A percentile compares a stretch with the other conserved stretches of the same genome.
phyloP scores from a whole-genome alignment of 2,888 invertebrate species.

The Noctua pronuba region DNA sequence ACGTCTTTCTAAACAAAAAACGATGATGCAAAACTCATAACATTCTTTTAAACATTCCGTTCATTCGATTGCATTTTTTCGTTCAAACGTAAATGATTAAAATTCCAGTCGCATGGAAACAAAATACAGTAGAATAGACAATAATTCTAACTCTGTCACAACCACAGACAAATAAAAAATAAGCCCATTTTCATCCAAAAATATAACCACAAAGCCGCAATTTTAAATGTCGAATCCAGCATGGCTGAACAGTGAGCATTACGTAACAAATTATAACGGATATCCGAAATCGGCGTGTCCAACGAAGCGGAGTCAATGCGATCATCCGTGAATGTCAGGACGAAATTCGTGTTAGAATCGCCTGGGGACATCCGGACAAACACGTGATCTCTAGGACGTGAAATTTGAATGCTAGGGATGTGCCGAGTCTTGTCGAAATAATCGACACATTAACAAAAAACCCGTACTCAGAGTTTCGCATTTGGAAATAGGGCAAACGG shows the following conservation, averaged over 20 bases:
- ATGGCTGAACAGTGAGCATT: conserved; percentile 43
- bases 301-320: conserved; percentile 66
- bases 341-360: conserved; percentile 61
- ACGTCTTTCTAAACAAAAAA: conserved; percentile 50
- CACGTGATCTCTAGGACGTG: conserved; percentile 43
- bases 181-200: conserved; percentile 51
- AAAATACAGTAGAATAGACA: conserved; percentile 29
- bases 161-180: conserved; percentile 52
- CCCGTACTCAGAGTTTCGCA: not conserved
- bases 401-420: conserved; percentile 35
- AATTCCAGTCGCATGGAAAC: conserved; percentile 40
- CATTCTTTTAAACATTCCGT: conserved; percentile 17
- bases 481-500: conserved; percentile 33
- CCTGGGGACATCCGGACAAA: conserved; percentile 57
- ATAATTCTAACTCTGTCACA: conserved; percentile 49
- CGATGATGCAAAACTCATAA: conserved; percentile 41
- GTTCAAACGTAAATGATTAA: conserved; percentile 27
- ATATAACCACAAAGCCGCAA: conserved; percentile 51
- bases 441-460: not conserved
- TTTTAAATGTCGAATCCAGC: conserved; percentile 56
- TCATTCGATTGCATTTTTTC: conserved; percentile 26
- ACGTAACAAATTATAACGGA: conserved; percentile 74
- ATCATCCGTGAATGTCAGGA: conserved; percentile 78
- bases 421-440: not conserved
- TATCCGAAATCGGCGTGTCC: conserved; percentile 69